These are phyloP conservation scores for Aldrovandia affinis DNA, from an alignment of 2,797 vertebrate species.

Conservation along the genomic window DNA sequence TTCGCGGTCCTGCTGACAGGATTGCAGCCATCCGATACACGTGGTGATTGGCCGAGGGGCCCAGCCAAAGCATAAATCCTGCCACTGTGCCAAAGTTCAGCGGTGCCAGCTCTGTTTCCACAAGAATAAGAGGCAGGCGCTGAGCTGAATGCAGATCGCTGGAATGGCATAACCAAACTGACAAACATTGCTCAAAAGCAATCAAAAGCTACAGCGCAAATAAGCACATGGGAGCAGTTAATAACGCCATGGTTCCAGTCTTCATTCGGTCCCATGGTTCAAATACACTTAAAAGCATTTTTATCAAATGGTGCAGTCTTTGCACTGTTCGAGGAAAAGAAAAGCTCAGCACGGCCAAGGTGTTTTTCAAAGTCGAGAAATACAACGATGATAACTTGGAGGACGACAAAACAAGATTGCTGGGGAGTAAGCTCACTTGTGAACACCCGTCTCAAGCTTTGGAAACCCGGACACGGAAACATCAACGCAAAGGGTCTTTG, in stretches of 20 bases:
- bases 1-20: slow-evolving; percentile 34
- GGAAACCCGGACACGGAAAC: not conserved
- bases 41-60: slow-evolving; percentile 35
- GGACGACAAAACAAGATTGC: slow-evolving; percentile 5
- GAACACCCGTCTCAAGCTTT: not conserved
- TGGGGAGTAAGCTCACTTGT: not conserved
- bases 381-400: slow-evolving; percentile 4
- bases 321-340: not conserved
- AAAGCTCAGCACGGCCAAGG: slow-evolving; percentile 5
- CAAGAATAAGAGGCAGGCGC: not conserved
- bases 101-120: slow-evolving; percentile 22
- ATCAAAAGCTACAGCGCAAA: not conserved
- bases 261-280: not conserved
- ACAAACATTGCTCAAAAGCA: slow-evolving; percentile 16
- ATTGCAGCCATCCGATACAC: slow-evolving; percentile 40
- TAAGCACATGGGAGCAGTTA: not conserved
- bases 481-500: too few relatives aligned
- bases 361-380: slow-evolving; percentile 3
- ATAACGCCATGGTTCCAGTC: slow-evolving; percentile 2
- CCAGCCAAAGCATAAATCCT: slow-evolving; percentile 32
- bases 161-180: slow-evolving; percentile 11
- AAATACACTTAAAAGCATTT: slow-evolving; percentile 11
- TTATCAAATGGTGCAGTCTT: slow-evolving; percentile 4
- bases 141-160: not conserved
- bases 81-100: slow-evolving; percentile 39